Evolutionary conservation across 2,797 vertebrate species (phyloP), one percentile per base, ranked within the genome.

Genomic region (Amblyopsis hoosieri): DNA sequence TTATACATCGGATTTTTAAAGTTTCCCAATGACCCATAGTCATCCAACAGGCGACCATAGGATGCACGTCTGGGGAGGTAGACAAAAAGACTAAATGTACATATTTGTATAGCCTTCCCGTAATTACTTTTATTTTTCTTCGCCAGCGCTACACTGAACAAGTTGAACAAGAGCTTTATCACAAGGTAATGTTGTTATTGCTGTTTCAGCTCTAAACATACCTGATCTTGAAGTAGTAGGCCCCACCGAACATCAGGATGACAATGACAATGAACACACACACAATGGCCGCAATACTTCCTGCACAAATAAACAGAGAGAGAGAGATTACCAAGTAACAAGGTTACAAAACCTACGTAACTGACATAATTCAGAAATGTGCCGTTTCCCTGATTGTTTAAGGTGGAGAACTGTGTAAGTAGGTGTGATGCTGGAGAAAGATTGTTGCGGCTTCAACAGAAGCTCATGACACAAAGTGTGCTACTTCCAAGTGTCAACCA

Each of bases 1-100:
- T 96, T 94, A 0, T 94, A 97, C 57, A 96, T 91, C 7, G 96
- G 96, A 78, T 97, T 98, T 89, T 85, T 93, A 91, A 96, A 96
- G 87, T 96, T 95, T 49, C 88, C 95, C 76, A 93, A 81, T 47
- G 87, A 89, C 29, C 86, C 75, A 0, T 87, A 92, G 14, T 94
- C 94, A 0, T 97, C 93, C 81, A 92, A 48, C n/a, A 97, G 93
- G 45, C 88, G 89, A 60, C 95, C 94, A 0, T 97, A 98, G 5
- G 94, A 91, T 37, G 89, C 80, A 15, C 90, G 90, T 79, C 96
- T 98, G 83, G 0, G 78, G 50, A 2, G 4, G 12, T 17, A 12
- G 46, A 15, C 0, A 67, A 13, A 49, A 1, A 14, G 1, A 51
- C 3, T 51, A 15, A 58, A 49, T 0, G 3, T 31, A 45, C 2